Evolutionary conservation across 2,113 vertebrate species (phyloP).

Genomic region (Miniopterus natalensis): DNA sequence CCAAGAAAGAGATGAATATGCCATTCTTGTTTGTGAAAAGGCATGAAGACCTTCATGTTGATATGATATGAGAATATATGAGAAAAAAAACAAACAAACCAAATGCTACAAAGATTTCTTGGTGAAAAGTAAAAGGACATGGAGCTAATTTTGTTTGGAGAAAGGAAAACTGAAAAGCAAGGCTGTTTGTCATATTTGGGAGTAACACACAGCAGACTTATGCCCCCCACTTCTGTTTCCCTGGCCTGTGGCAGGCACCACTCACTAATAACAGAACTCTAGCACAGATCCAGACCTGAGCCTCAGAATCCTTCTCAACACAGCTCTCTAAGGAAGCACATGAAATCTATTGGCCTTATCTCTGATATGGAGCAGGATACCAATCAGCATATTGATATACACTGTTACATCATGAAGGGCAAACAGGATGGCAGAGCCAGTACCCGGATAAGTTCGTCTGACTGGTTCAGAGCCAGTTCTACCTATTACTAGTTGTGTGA

Average conservation of each 20-base stretch:
- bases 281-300: not conserved
- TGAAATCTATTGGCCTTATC: not conserved
- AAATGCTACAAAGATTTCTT: conserved; percentile 8
- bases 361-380: not conserved
- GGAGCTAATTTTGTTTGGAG: conserved; percentile 4
- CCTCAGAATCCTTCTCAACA: conserved; percentile 38
- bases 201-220: not conserved
- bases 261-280: not conserved
- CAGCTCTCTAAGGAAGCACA: not conserved
- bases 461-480: too few relatives aligned
- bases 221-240: not conserved
- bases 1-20: not conserved
- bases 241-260: not conserved
- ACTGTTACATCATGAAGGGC: not conserved
- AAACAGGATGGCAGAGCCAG: not conserved
- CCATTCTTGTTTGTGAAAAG: not conserved
- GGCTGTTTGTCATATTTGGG: not conserved
- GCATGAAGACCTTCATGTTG: not conserved
- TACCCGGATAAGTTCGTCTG: not conserved
- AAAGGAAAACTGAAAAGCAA: conserved; percentile 15
- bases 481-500: too few relatives aligned
- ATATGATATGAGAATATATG: not conserved
- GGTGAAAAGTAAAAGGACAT: not conserved
- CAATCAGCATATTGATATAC: not conserved
- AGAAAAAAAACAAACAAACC: not conserved